Conservation (phyloP, 1,140 invertebrate species). For the Bombus fervidus region DNA sequence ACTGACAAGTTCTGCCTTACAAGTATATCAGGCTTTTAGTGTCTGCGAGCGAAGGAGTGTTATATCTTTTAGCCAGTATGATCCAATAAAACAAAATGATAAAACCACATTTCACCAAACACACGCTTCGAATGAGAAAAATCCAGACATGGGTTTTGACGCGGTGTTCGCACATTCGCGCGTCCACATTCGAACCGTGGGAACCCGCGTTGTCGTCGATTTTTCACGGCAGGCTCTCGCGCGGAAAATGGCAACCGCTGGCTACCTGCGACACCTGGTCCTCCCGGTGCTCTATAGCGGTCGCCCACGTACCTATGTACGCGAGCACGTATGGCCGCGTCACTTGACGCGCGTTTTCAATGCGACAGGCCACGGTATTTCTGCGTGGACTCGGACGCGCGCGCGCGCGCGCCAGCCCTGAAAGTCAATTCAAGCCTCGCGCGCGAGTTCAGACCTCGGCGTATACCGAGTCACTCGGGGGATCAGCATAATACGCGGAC, state of each 20-base stretch:
- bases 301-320: conserved; percentile 49
- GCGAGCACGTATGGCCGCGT: conserved; percentile 46
- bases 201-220: conserved; percentile 14
- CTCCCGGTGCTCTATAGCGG: conserved; percentile 39
- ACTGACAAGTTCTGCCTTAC: background rate
- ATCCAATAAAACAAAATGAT: background rate
- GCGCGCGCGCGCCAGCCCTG: conserved; percentile 25
- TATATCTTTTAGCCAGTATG: background rate
- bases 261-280: conserved; percentile 68
- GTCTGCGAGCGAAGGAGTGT: background rate
- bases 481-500: conserved; percentile 72
- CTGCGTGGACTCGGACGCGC: conserved; percentile 56
- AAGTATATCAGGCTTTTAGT: background rate
- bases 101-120: background rate
- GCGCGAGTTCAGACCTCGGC: conserved; percentile 20
- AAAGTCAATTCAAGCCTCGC: conserved; percentile 60
- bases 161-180: background rate
- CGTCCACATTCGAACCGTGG: conserved; percentile 11
- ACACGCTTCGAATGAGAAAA: background rate
- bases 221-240: conserved; percentile 16
- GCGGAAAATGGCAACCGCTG: conserved; percentile 47
- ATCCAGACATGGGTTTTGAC: background rate
- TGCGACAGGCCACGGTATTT: conserved; percentile 65
- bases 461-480: conserved; percentile 39
- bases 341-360: conserved; percentile 67